A percentile compares a stretch with the other conserved stretches of the same genome.
These are phyloP conservation scores for Progne subis DNA, from an alignment of 2,113 vertebrate species.

Conservation along the genomic window DNA sequence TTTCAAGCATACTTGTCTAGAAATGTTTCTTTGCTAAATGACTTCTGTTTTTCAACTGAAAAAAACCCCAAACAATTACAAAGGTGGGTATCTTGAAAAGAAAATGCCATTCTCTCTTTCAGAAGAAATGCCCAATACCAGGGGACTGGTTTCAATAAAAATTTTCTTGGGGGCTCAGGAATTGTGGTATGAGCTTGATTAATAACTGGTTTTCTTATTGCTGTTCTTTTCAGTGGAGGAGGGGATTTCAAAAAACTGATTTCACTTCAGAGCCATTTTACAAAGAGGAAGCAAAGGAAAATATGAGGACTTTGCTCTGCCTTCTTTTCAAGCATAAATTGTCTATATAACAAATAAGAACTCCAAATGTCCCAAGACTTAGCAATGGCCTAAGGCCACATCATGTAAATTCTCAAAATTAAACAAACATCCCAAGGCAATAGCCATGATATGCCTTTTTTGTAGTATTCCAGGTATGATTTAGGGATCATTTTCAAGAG, in stretches of 20 bases:
- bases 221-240: conserved; percentile 39
- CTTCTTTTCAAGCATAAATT: neutral
- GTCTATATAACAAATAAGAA: neutral
- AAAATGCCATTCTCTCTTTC: neutral
- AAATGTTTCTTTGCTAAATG: neutral
- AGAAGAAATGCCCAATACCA: neutral
- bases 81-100: neutral
- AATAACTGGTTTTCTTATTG: neutral
- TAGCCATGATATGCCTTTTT: neutral
- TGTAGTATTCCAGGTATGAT: neutral
- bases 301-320: neutral
- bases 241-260: conserved; percentile 1
- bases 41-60: neutral
- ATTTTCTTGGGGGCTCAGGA: neutral
- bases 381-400: neutral
- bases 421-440: neutral
- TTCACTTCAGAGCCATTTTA: neutral
- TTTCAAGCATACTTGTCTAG: neutral
- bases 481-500: neutral
- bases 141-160: neutral
- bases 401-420: neutral
- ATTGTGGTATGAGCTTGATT: neutral
- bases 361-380: neutral
- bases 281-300: neutral
- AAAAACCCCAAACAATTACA: neutral